Base-by-base conservation (phyloP, 1,140 invertebrate species). In the Limonius californicus region DNA sequence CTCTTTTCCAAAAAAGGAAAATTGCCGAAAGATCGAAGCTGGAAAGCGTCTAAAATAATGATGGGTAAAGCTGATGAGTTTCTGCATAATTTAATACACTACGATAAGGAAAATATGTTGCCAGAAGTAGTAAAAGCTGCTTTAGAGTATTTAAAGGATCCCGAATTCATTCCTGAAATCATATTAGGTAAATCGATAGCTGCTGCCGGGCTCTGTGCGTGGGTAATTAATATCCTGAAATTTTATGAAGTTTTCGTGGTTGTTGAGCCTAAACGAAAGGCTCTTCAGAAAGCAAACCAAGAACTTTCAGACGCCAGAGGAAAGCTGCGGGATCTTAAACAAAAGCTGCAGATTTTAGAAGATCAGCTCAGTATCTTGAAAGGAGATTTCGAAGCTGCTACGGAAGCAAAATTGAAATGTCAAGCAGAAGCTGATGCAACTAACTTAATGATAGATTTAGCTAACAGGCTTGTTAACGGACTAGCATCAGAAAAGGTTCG, bases 31-130 rank as follows among this genome's bases (percentile, higher is more conserved):
- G 95, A 98, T 76, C 83, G 88, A 67, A 92, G 89, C 55, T 98
- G 95, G 95, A 97, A 95, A 80, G 86, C 88, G 35, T 91, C 88
- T 62, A 97, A 96, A 79, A 82, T 23, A 3, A 87, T 93, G 78
- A 94, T 94, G 91, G 85, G 83, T 16, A 89, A 89, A 73, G 83
- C 90, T 12, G 94, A 97, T 79, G 84, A 87, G 64, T 98, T 98
- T 77, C 77, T 98, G 20, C 84, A 89, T 66, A 85, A 89, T 65
- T 79, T 98, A 15, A 84, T 91, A 16, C 91, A 91, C 72, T 97
- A 96, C 71, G 90, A 97, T 74, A 98, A 97, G 76, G 94, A 97
- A 76, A 92, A 95, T 73, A 97, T 98, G 74, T 90, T 89, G 70
- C 88, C 92, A 0, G 89, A 92, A 67, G 85, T 94, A 47, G 86